Evolutionary conservation across 2,113 vertebrate genomes (phyloP).

Genomic region (Corythornis cristatus): DNA sequence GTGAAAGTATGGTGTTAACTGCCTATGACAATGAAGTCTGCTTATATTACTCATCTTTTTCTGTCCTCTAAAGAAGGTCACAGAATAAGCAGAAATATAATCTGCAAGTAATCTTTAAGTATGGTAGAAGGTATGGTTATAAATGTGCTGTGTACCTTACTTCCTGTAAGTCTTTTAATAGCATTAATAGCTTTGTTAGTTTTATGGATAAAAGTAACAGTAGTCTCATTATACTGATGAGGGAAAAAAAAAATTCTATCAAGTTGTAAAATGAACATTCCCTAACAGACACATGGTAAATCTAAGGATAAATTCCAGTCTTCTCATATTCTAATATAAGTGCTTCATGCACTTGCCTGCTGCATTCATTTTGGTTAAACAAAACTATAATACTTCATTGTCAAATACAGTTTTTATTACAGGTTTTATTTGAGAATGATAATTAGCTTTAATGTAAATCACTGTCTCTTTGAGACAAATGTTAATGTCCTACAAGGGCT

Average conservation of each 20-base stretch:
- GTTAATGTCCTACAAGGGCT: not conserved
- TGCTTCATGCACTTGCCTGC: not conserved
- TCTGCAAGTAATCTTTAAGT: not conserved
- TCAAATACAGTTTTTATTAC: not conserved
- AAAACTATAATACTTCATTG: not conserved
- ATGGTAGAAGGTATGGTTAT: not conserved
- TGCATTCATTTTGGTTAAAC: not conserved
- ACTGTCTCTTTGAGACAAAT: not conserved
- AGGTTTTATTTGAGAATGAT: not conserved
- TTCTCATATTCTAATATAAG: not conserved
- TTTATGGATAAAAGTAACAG: not conserved
- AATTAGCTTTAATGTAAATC: not conserved
- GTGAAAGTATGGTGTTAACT: not conserved
- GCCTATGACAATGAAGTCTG: not conserved
- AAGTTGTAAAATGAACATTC: not conserved
- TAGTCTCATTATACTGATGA: not conserved
- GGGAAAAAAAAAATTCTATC: not conserved
- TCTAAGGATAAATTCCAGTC: not conserved
- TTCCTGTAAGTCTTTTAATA: not conserved
- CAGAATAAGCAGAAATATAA: not conserved
- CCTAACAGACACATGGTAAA: accelerated
- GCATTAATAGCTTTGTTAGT: not conserved
- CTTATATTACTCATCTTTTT: not conserved
- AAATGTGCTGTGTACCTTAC: not conserved
- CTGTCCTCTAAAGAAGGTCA: not conserved